Evolutionary conservation across 30 jellyfish, hydroid and myxozoan species (phyloP), one percentile per base, ranked within the genome.

Genomic region (Turritopsis rubra): DNA sequence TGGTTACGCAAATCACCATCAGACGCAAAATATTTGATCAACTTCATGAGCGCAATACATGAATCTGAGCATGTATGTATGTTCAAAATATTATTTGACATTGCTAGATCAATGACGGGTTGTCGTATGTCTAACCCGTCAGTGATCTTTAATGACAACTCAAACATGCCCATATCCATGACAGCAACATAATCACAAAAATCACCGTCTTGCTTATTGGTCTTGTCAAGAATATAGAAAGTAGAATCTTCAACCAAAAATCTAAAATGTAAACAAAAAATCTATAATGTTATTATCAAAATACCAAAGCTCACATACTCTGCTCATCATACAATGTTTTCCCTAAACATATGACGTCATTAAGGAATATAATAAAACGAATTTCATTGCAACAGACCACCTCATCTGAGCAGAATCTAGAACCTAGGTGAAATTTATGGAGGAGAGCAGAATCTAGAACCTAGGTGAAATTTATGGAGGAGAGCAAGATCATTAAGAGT

Each of bases 61-160:
- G 99, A 93, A 77, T 93, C 99, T 5, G 99, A 89, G 54, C 99
- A 93, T 22, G 96, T 85, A 20, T 89, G 97, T 41, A 93, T 89
- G 80, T 93, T 79, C 83, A 93, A 66, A 21, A 93, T 89, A 72
- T 93, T 93, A 81, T 89, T 93, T 7, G 99, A 93, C 99, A 93
- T 93, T 30, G 95, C 91, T 66, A 93, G 80, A 60, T 93, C 99
- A 66, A 93, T 22, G 53, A 71, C 73, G 26, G 99, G 99, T 71
- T 88, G 88, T 21, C 90, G 84, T 89, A 25, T 79, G 74, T 89
- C 97, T 18, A 83, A 68, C 24, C 96, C 90, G 31, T 89, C 96
- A 16, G 97, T 85, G 71, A 94, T 71, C 72, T 96, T 52, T 26
- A 94, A 85, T 52, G 96, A 84, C 80, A 94, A 83, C 75, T 94